A percentile compares a stretch with the other conserved stretches of the same genome.
Conservation (phyloP, 2,797 vertebrate genomes). For the Gymnothorax javanicus region DNA sequence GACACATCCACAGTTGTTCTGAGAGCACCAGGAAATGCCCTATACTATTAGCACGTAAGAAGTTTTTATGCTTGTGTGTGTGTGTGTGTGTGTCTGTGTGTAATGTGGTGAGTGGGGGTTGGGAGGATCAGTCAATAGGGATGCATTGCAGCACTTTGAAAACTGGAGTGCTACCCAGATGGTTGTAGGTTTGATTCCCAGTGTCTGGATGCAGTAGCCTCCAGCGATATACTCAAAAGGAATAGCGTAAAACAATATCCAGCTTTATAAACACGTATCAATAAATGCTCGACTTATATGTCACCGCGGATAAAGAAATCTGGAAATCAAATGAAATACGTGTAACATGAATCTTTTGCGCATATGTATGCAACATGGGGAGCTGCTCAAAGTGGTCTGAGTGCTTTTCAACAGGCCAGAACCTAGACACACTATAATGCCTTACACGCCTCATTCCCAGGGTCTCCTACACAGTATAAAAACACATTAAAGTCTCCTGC, state of each 20-base stretch:
- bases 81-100: not conserved
- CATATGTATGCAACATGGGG: not conserved
- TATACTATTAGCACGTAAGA: conserved; percentile 7
- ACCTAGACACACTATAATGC: not conserved
- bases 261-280: not conserved
- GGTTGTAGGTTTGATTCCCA: not conserved
- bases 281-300: not conserved
- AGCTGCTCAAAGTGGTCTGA: not conserved
- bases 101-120: not conserved
- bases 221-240: not conserved
- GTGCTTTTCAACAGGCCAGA: not conserved
- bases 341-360: not conserved
- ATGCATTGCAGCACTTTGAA: not conserved
- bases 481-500: not conserved
- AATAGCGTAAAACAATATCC: not conserved
- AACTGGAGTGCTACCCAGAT: not conserved
- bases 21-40: conserved; percentile 11
- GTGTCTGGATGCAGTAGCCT: not conserved
- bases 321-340: not conserved
- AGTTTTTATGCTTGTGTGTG: not conserved
- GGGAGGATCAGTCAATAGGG: not conserved
- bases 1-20: not conserved
- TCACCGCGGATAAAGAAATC: not conserved
- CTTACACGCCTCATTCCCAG: not conserved
- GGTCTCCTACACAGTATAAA: not conserved